phyloP scores from a whole-genome alignment of 2,888 invertebrate genomes.

The Vannuccia rotundouncinata region DNA sequence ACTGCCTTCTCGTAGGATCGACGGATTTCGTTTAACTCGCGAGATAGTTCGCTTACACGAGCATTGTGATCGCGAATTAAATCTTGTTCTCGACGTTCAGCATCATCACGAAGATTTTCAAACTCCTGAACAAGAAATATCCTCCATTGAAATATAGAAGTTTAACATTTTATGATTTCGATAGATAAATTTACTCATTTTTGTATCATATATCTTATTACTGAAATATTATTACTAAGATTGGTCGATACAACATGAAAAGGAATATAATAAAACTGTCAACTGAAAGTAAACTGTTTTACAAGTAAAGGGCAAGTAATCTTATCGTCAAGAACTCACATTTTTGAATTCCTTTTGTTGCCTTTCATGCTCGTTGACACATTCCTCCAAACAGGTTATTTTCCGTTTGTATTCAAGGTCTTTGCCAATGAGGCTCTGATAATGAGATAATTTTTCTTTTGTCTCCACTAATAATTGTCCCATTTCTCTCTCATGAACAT shows the following conservation, averaged over 20 bases:
- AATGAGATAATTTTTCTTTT: slow-evolving; percentile 47
- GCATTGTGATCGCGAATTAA: slow-evolving; percentile 47
- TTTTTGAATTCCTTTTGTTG: slow-evolving; percentile 41
- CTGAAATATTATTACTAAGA: too few relatives aligned
- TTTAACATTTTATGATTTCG: too few relatives aligned
- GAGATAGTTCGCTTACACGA: slow-evolving; percentile 47
- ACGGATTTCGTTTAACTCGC: slow-evolving; percentile 49
- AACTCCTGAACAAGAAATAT: slow-evolving; percentile 45
- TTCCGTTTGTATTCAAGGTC: slow-evolving; percentile 45
- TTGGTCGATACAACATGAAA: too few relatives aligned
- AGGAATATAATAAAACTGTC: too few relatives aligned
- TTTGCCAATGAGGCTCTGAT: slow-evolving; percentile 45
- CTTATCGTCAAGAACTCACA: too few relatives aligned
- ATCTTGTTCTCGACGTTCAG: slow-evolving; percentile 46
- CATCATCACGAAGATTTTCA: slow-evolving; percentile 45
- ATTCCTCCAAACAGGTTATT: slow-evolving; percentile 46
- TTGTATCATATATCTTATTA: too few relatives aligned
- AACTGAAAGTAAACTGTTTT: too few relatives aligned
- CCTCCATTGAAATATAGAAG: too few relatives aligned
- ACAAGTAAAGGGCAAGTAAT: too few relatives aligned
- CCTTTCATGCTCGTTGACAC: slow-evolving; percentile 46
- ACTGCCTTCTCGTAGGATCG: slow-evolving; percentile 50
- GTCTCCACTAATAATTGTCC: slow-evolving; percentile 51
- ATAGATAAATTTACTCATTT: too few relatives aligned
- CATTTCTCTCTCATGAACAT: slow-evolving; percentile 53